A percentile compares a stretch with the other conserved stretches of the same genome.
Evolutionary conservation across 2,888 invertebrate species (phyloP).

Genomic region (Hoplodrina ambigua): DNA sequence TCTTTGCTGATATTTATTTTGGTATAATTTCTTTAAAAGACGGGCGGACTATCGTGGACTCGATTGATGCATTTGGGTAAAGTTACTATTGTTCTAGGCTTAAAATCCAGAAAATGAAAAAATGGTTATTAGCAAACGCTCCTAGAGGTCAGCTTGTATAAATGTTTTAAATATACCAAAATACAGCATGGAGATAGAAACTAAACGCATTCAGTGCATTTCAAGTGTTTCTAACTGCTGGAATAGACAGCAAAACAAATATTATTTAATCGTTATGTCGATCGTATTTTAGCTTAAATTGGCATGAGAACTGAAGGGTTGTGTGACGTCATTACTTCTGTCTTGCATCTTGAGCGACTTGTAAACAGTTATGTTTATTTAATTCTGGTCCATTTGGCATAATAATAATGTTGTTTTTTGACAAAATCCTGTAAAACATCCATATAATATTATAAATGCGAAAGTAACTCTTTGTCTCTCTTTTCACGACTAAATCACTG

Average conservation of each 20-base stretch:
- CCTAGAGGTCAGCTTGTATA: too few relatives aligned
- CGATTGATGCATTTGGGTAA: too few relatives aligned
- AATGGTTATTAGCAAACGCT: too few relatives aligned
- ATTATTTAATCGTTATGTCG: slow-evolving; percentile 3
- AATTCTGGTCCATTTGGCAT: not conserved
- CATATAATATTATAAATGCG: too few relatives aligned
- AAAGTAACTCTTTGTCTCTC: too few relatives aligned
- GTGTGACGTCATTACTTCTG: slow-evolving; percentile 9
- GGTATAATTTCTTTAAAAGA: too few relatives aligned
- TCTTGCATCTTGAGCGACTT: not conserved
- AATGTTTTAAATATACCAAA: slow-evolving; percentile 7
- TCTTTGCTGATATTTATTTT: too few relatives aligned
- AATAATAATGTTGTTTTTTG: not conserved
- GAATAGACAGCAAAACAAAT: slow-evolving; percentile 30
- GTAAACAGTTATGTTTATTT: not conserved
- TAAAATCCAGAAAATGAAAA: too few relatives aligned
- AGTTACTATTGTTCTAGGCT: too few relatives aligned
- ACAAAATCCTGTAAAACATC: too few relatives aligned
- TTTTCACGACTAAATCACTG: too few relatives aligned
- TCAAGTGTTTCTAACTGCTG: slow-evolving; percentile 15
- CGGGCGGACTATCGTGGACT: too few relatives aligned
- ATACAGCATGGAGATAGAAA: not conserved
- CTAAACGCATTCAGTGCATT: not conserved
- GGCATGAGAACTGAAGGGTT: slow-evolving; percentile 27
- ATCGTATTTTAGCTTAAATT: slow-evolving; percentile 21